Percentiles rank a stretch among this genome's conserved stretches.
Conservation (phyloP, 2,113 vertebrate genomes). For the Lichenostomus cassidix region DNA sequence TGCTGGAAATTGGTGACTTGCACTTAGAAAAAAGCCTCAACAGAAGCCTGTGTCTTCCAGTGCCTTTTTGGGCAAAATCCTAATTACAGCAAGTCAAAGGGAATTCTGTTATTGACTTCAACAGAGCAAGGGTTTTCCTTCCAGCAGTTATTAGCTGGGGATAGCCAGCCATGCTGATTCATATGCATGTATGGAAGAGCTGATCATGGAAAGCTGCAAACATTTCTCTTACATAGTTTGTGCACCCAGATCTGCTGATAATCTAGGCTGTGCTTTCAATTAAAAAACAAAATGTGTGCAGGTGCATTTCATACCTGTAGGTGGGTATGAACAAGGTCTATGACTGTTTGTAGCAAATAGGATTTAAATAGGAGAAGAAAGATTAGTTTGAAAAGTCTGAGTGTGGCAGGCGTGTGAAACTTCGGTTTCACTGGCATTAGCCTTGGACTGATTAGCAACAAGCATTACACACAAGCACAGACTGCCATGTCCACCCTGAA, state of each 20-base stretch:
- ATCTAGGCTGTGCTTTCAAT: neutral
- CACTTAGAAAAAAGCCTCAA: neutral
- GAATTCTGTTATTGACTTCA: neutral
- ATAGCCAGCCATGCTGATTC: neutral
- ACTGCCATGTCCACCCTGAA: neutral
- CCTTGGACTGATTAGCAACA: neutral
- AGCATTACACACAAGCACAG: fast-evolving
- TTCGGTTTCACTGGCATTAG: neutral
- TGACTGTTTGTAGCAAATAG: neutral
- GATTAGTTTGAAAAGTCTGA: neutral
- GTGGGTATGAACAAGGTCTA: neutral
- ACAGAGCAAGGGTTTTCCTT: neutral
- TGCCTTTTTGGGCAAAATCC: neutral
- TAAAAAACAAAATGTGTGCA: neutral
- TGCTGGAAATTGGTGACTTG: neutral
- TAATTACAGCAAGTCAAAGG: neutral
- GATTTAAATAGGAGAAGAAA: neutral
- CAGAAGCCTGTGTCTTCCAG: neutral
- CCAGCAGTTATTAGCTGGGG: neutral
- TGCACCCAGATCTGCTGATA: neutral
- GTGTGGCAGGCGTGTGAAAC: neutral
- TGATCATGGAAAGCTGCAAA: neutral
- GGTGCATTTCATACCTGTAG: fast-evolving
- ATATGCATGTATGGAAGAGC: neutral
- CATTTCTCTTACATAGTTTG: neutral